phyloP scores from a whole-genome alignment of 64 coral and sea anemone genomes.

The Actinia equina region DNA sequence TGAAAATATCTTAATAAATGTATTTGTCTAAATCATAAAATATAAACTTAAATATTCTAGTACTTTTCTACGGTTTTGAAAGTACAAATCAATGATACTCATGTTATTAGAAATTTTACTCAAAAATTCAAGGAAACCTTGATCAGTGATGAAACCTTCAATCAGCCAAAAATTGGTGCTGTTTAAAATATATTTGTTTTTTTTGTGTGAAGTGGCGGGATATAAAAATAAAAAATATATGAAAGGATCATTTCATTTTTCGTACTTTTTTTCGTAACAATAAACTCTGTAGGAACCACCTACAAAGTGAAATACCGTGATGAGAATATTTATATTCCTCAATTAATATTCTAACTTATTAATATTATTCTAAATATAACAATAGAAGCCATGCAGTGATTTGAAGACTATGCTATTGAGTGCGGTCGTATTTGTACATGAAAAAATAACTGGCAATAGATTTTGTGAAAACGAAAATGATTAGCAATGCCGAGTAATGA shows the following conservation, averaged over 20 bases:
- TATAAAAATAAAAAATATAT: too few species aligned
- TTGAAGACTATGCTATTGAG: too few species aligned
- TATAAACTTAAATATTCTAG: too few species aligned
- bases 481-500: not conserved
- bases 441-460: too few species aligned
- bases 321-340: not conserved
- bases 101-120: not conserved
- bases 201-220: not conserved
- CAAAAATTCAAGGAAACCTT: not conserved
- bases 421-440: too few species aligned
- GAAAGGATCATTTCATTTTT: too few species aligned
- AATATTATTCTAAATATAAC: not conserved
- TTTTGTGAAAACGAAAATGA: not conserved
- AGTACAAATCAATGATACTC: not conserved
- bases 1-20: too few species aligned
- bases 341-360: slow-evolving; percentile 3
- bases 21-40: too few species aligned
- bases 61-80: too few species aligned
- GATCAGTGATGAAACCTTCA: not conserved
- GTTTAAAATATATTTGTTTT: not conserved
- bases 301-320: not conserved
- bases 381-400: too few species aligned
- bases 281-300: not conserved
- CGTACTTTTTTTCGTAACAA: too few species aligned
- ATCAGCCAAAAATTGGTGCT: not conserved